Evolutionary conservation across 2,113 vertebrate genomes (phyloP).

Genomic region (Pavo muticus): DNA sequence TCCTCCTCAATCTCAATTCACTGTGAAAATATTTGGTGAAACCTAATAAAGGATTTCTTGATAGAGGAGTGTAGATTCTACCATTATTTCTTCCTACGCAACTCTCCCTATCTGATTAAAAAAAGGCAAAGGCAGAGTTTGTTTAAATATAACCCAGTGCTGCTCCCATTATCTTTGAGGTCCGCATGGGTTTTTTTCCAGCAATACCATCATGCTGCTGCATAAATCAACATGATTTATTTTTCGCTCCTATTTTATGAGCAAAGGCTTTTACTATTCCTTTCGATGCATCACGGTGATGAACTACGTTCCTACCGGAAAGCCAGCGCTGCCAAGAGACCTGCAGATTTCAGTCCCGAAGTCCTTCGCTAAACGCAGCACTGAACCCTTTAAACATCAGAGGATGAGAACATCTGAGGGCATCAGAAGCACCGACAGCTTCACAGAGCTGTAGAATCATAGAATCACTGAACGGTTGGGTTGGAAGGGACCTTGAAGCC

Average conservation of each 20-base stretch:
- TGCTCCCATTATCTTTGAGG: background rate
- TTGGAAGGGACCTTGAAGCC: background rate
- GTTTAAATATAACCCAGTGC: background rate
- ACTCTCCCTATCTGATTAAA: background rate
- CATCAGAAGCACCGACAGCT: background rate
- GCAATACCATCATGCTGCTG: accelerated
- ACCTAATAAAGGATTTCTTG: background rate
- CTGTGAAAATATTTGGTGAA: background rate
- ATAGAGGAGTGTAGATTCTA: background rate
- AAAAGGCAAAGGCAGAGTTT: background rate
- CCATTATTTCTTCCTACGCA: background rate
- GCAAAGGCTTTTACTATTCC: background rate
- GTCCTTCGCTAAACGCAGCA: accelerated
- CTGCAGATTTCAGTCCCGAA: accelerated
- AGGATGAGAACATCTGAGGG: background rate
- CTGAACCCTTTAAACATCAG: background rate
- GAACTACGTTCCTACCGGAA: background rate
- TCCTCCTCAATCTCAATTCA: background rate
- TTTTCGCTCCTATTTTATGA: background rate
- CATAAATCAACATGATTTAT: background rate
- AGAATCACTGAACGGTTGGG: background rate
- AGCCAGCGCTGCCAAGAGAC: background rate
- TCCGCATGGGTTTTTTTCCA: background rate
- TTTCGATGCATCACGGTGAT: background rate
- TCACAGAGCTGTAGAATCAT: background rate